phyloP scores from a whole-genome alignment of 2,113 vertebrate species.

The Thermophis baileyi region DNA sequence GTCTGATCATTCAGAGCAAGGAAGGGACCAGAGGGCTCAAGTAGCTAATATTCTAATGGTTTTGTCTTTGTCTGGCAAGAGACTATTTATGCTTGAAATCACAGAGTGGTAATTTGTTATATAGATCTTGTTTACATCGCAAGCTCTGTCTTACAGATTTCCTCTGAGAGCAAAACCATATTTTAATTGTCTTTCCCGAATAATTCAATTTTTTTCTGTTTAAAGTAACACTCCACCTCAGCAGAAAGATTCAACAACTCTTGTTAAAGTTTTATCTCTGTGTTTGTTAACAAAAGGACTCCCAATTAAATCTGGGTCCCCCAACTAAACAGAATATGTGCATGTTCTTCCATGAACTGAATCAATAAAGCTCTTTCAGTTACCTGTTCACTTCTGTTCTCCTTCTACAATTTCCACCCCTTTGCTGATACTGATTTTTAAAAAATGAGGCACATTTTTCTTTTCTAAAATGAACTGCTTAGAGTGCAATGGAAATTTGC shows the following conservation, averaged over 20 bases:
- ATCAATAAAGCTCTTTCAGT: neutral
- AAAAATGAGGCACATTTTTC: neutral
- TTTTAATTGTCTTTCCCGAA: neutral
- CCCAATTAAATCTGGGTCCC: neutral
- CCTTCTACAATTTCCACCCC: neutral
- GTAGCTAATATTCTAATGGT: neutral
- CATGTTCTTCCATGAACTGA: neutral
- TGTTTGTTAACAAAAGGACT: neutral
- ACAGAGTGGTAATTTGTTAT: neutral
- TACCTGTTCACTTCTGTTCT: neutral
- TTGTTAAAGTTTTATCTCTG: neutral
- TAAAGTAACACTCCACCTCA: neutral
- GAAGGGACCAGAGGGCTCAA: neutral
- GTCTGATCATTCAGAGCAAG: conserved; percentile 19
- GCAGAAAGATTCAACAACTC: neutral
- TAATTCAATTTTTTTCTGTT: neutral
- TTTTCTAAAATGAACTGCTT: neutral
- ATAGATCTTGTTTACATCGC: neutral
- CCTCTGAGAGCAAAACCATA: conserved; percentile 21
- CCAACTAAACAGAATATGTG: neutral
- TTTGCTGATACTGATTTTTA: neutral
- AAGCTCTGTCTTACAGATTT: neutral
- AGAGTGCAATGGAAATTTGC: neutral
- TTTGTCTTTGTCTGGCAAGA: neutral
- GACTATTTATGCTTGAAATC: neutral